Evolutionary conservation across 2,888 invertebrate genomes (phyloP), one percentile per base, ranked within the genome.

Genomic region (Myathropa florea): DNA sequence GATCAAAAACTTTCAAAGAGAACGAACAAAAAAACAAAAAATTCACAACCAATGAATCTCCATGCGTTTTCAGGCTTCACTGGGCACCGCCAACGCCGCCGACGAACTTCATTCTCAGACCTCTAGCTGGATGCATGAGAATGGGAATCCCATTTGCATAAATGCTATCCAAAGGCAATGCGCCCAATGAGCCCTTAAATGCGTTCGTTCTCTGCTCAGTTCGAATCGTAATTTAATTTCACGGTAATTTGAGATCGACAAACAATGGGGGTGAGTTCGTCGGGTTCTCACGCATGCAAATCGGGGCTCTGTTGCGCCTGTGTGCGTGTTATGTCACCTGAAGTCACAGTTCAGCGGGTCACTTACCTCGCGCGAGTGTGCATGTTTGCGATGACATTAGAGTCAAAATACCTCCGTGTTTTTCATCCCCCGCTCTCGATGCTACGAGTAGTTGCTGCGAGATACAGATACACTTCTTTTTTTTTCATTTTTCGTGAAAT

Each of bases 181-280:
- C 55, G 78, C 33, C 78, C 79, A 82, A 71, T 86, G 73, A 75
- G 85, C 85, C 81, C 64, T 71, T 78, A 76, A 73, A 63, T 46
- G 59, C 26, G 46, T 30, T 70, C 57, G n/a, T 18, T 18, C 18
- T 0, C 39, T 2, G 39, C 86, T 72, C 77, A 72, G 53, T 75
- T 79, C 83, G 73, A 77, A 72, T 82, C 78, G 77, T 77, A 83
- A 86, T 83, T 86, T 83, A 86, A 86, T 86, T 86, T 86, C 83
- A 86, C 86, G 83, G 86, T 79, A 86, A 86, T 86, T 86, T 86
- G 86, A 86, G 86, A 86, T 86, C 65, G 83, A 78, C 83, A 83
- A 86, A 83, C 86, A 86, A 86, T 72, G 68, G 75, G 86, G 86
- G 86, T 79, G 78, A 79, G 59, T 59, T 39, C n/a, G 30, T 6